Conservation (phyloP, 1,140 invertebrate genomes). For the Drosophila ogumai region DNA sequence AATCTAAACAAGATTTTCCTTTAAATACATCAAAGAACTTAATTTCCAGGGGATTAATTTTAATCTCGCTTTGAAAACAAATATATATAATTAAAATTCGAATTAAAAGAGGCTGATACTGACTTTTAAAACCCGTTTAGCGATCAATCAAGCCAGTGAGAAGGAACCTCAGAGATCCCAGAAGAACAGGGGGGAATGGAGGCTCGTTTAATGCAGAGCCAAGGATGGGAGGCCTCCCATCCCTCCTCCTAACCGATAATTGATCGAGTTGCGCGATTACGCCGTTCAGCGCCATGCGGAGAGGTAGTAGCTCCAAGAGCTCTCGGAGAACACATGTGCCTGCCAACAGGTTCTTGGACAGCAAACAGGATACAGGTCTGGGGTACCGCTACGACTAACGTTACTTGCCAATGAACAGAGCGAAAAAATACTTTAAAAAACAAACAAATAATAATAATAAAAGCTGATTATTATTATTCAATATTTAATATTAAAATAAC, state of each 20-base stretch:
- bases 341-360: constrained; percentile 15
- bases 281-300: constrained; percentile 11
- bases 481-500: neutral
- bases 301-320: neutral
- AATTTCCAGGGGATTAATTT: neutral
- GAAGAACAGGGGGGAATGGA: neutral
- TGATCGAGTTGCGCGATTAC: constrained; percentile 28
- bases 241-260: constrained; percentile 9
- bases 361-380: constrained; percentile 29
- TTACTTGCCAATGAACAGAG: constrained; percentile 4
- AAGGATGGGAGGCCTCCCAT: neutral
- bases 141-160: neutral
- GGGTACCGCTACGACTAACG: constrained; percentile 25
- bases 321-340: constrained; percentile 16
- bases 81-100: neutral
- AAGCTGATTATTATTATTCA: neutral
- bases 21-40: neutral
- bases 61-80: neutral
- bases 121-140: constrained; percentile 4
- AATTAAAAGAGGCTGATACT: neutral
- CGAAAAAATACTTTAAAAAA: neutral
- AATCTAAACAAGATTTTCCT: neutral
- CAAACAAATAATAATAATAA: neutral
- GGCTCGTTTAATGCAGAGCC: no score
- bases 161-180: neutral